Conservation (phyloP, 2,888 invertebrate species). For the Thelaira solivaga region DNA sequence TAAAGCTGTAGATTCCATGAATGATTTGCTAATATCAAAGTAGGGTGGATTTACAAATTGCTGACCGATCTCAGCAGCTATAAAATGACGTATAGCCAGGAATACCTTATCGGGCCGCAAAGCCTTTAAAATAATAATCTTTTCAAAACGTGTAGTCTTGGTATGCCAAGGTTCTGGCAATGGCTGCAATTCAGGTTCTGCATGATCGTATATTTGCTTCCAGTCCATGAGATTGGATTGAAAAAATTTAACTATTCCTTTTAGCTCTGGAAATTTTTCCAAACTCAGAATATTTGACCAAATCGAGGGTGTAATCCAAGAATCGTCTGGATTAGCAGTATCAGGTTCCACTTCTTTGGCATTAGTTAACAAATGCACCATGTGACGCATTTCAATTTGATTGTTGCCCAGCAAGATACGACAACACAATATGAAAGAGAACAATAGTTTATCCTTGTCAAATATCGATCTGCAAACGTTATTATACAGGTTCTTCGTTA, state of each 20-base stretch:
- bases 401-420: slow-evolving; percentile 82
- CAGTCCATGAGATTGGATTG: slow-evolving; percentile 78
- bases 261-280: slow-evolving; percentile 81
- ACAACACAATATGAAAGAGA: slow-evolving; percentile 86
- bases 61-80: slow-evolving; percentile 83
- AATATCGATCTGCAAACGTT: slow-evolving; percentile 94
- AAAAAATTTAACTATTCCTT: slow-evolving; percentile 82
- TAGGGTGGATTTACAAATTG: slow-evolving; percentile 92
- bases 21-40: slow-evolving; percentile 88
- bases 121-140: slow-evolving; percentile 86
- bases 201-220: slow-evolving; percentile 82
- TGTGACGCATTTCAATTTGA: slow-evolving; percentile 81
- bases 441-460: slow-evolving; percentile 91
- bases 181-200: slow-evolving; percentile 82
- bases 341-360: slow-evolving; percentile 72
- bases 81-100: slow-evolving; percentile 86
- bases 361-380: slow-evolving; percentile 87
- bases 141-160: slow-evolving; percentile 84
- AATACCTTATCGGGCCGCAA: slow-evolving; percentile 91
- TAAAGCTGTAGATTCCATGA: slow-evolving; percentile 85
- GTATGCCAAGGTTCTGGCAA: slow-evolving; percentile 83
- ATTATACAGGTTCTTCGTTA: slow-evolving; percentile 88
- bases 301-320: slow-evolving; percentile 87
- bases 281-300: slow-evolving; percentile 90
- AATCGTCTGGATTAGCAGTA: slow-evolving; percentile 83